Evolutionary conservation across 2,113 vertebrate species (phyloP), one percentile per base, ranked within the genome.

Genomic region (Dryoscopus gambensis): DNA sequence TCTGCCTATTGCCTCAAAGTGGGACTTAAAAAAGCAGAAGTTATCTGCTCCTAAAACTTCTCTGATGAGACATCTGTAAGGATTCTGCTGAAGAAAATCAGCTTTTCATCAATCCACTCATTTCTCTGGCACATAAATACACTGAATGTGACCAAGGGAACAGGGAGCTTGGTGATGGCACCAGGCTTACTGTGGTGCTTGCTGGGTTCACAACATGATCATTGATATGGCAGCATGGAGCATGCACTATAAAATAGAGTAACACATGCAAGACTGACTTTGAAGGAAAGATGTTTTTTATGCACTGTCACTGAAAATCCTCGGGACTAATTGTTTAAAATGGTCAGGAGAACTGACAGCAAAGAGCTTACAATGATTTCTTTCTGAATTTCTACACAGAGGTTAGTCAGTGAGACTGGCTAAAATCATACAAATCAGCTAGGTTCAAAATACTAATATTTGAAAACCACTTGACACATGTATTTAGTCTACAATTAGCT

Each of bases 181-280:
- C 11, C 35, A 68, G 23, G 16, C 35, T 68, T 79, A 53, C 47
- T 6, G 3, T 46, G 4, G 2, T 35, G 33, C n/a, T 91, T 37
- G 8, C 27, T 74, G 44, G 15, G 35, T 33, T 46, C 33, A 74
- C 40, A 33, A 19, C 6, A 4, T 1, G 1, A 16, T 83, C 17
- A 23, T 6, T 7, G 21, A 6, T 44, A 31, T 9, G 15, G n/a
- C 47, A 4, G 10, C 13, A 12, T 0, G 3, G 37, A 59, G 5
- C 9, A 0, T 2, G 1, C 30, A 23, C 27, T 28, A 22, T 40
- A 49, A 60, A 90, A 46, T 7, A 49, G 21, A 13, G 8, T 10
- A 52, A 23, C 0, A 1, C 8, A 3, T 7, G 10, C 14, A 39
- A 78, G 39, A 28, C 12, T 42, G 10, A 9, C 70, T 44, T 3